Percentiles rank a stretch among this genome's conserved stretches.
These are phyloP conservation scores for Lepidurus arcticus DNA, from an alignment of 1,140 invertebrate genomes.

Conservation along the genomic window DNA sequence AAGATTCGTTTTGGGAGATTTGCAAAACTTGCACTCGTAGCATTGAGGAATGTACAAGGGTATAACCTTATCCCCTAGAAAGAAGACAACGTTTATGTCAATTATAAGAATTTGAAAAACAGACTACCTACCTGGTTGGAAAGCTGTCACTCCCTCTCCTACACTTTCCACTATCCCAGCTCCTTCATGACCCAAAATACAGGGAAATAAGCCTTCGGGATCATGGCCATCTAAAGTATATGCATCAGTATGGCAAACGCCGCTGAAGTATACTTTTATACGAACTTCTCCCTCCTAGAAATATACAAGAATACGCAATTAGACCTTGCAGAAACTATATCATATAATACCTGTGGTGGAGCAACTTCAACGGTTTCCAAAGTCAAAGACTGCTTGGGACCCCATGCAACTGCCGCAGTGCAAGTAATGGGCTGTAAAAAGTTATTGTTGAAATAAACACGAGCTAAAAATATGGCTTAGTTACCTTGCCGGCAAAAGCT, in stretches of 20 bases:
- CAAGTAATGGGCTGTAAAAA: slow-evolving; percentile 68
- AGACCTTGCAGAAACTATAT: neutral
- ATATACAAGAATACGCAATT: neutral
- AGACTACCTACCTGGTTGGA: slow-evolving; percentile 60
- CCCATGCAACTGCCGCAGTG: slow-evolving; percentile 87
- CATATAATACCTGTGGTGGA: slow-evolving; percentile 69
- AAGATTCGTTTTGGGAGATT: slow-evolving; percentile 90
- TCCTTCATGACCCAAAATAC: slow-evolving; percentile 89
- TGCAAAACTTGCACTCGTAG: slow-evolving; percentile 92
- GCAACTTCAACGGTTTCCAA: slow-evolving; percentile 90
- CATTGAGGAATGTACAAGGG: slow-evolving; percentile 96
- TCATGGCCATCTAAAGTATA: slow-evolving; percentile 89
- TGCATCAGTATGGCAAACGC: slow-evolving; percentile 96
- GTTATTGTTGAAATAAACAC: slow-evolving; percentile 23
- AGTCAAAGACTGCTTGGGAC: slow-evolving; percentile 72
- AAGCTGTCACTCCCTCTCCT: slow-evolving; percentile 83
- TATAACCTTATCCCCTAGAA: slow-evolving; percentile 86
- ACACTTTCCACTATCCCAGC: slow-evolving; percentile 93
- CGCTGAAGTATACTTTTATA: slow-evolving; percentile 73
- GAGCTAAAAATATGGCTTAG: no score
- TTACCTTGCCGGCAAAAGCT: neutral
- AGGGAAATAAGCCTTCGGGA: slow-evolving; percentile 90
- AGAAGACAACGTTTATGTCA: neutral
- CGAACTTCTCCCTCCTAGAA: slow-evolving; percentile 56
- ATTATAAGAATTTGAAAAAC: slow-evolving; percentile 15